Evolutionary conservation across 2,113 vertebrate species (phyloP), one percentile per base, ranked within the genome.

Genomic region (Ailurus styani): DNA sequence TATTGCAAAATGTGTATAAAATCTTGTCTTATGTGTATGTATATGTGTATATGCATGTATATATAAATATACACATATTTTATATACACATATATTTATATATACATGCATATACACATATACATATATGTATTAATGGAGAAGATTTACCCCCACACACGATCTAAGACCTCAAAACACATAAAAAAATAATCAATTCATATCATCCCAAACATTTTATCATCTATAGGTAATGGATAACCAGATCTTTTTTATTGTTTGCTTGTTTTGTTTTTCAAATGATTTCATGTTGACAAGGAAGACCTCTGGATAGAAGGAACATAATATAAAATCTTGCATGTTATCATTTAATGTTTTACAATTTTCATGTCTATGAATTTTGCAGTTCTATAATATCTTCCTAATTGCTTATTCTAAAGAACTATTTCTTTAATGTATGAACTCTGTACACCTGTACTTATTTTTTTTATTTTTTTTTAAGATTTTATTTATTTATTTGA

Each of bases 401-500:
- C 27, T 60, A 90, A 55, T 34, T 96, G 9, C 25, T 88, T 93
- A 85, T 78, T 77, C 27, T 29, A 83, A 14, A 31, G 3, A 88
- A 78, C 14, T 40, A 29, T 37, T 77, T 66, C 5, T 77, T 66
- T 64, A 92, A 21, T 86, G 14, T 23, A 50, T n/a, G 21, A 66
- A 75, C 15, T 66, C 0, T 81, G n/a, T 72, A 4, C 20, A 31
- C 0, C 1, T 66, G 12, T 31, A 73, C 13, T 57, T 84, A 50
- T 84, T 84, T 97, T 89, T 82, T 12, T 57, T 84, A 50, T 84
- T 84, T 97, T 89, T 82, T n/a, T n/a, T n/a, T n/a, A n/a, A n/a
- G n/a, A n/a, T n/a, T n/a, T n/a, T n/a, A n/a, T n/a, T n/a, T n/a
- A n/a, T n/a, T n/a, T n/a, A n/a, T n/a, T n/a, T n/a, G n/a, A n/a